Evolutionary conservation across 2,797 vertebrate genomes (phyloP).

Genomic region (Lacerta bilineata): DNA sequence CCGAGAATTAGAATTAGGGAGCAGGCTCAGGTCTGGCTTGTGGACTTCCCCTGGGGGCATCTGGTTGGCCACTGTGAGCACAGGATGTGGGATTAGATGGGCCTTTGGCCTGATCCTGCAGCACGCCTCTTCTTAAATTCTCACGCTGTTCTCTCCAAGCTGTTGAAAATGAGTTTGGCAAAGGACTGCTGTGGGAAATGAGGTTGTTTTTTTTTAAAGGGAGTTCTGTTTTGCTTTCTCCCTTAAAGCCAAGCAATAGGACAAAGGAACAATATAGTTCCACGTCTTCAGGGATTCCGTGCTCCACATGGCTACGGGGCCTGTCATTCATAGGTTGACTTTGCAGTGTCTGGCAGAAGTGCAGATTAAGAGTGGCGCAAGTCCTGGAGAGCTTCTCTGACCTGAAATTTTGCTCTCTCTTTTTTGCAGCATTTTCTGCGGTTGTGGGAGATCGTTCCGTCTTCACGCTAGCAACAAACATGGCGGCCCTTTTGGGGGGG

Average conservation of each 20-base stretch:
- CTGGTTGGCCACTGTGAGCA: no score
- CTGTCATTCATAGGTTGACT: not conserved
- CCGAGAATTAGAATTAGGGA: no score
- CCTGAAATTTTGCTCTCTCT: not conserved
- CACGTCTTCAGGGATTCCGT: not conserved
- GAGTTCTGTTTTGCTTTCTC: not conserved
- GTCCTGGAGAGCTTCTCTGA: not conserved
- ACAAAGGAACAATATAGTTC: not conserved
- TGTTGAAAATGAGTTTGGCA: not conserved
- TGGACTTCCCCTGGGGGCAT: no score
- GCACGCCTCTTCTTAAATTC: no score
- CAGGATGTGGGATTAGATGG: no score
- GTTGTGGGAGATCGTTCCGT: not conserved
- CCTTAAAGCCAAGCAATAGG: rapidly evolving
- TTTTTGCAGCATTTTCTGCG: not conserved
- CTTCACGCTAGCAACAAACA: constrained; percentile 34
- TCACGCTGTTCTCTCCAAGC: not conserved
- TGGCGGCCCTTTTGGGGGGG: not conserved
- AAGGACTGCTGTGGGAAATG: not conserved
- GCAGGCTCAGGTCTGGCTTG: no score
- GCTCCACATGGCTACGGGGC: not conserved
- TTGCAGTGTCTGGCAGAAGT: not conserved
- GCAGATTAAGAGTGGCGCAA: not conserved
- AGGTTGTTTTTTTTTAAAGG: no score
- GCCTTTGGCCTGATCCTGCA: no score